Percentiles rank a stretch among this genome's conserved stretches.
Evolutionary conservation across 2,888 invertebrate species (phyloP).

Genomic region (Nesidiocoris tenuis): DNA sequence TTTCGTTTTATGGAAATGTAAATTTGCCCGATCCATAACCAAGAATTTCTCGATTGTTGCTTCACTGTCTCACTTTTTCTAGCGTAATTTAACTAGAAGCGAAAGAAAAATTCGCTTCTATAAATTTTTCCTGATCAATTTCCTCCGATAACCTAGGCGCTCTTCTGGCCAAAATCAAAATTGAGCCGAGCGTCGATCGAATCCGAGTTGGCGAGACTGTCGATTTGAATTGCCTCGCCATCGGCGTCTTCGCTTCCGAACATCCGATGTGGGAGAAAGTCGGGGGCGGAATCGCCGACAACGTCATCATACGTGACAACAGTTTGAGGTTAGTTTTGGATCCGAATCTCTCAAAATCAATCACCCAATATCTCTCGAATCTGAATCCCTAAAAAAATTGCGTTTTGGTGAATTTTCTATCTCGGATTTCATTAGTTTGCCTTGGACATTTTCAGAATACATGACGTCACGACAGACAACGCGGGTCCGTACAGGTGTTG

Average conservation of each 20-base stretch:
- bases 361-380: no score
- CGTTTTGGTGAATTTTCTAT: background rate
- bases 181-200: constrained; percentile 57
- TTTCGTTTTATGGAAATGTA: no score
- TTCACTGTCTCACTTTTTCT: no score
- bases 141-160: constrained; percentile 48
- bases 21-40: no score
- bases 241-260: constrained; percentile 52
- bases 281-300: constrained; percentile 21
- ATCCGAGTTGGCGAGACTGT: constrained; percentile 63
- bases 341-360: no score
- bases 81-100: no score
- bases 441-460: constrained; percentile 59
- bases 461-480: constrained; percentile 62
- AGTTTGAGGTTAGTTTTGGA: constrained; percentile 9
- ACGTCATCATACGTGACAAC: constrained; percentile 16
- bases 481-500: constrained; percentile 69
- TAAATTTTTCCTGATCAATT: no score
- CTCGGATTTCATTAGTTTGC: no score
- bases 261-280: constrained; percentile 27
- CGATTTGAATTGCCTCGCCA: constrained; percentile 65
- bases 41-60: no score
- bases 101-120: no score
- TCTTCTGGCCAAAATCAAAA: constrained; percentile 52
- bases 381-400: background rate